Base-by-base conservation (phyloP, 2,888 invertebrate species). In the Mactromeris polynyma region DNA sequence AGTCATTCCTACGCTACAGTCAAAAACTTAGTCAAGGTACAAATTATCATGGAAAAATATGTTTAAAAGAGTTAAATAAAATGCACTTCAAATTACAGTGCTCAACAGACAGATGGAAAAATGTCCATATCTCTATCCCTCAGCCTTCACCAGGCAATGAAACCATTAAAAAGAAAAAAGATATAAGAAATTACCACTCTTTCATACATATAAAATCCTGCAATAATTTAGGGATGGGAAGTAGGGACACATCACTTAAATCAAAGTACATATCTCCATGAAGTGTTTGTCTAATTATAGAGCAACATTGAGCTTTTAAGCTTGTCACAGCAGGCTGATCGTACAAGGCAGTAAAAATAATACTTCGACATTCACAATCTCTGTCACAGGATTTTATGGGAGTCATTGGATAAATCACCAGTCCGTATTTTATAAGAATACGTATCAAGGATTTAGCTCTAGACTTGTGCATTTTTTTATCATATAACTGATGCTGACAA, bases 341-440 rank as follows among this genome's bases (percentile, higher is more conserved):
- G 82, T 87, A 82, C 31, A 85, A n/a, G 7, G 87, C 85, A 14
- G 87, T 87, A 46, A 90, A 90, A n/a, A 90, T 90, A 82, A 85
- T 73, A 31, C 79, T 85, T 31, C 89, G 81, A 64, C 89, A 90
- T 36, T 85, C 78, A 85, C 89, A 90, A 51, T 87, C 85, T 14
- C 33, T 33, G 19, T 40, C n/a, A 82, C 89, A 90, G 3, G 54
- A 21, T 19, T 82, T 64, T n/a, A 87, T 21, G 4, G 64, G 81
- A n/a, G 89, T 90, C 73, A 82, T 78, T 38, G 81, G 82, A 69
- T 73, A 79, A 9, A 90, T 90, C 31, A 87, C 82, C 7, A 90
- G 78, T 21, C 89, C 89, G 79, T 90, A 85, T 17, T 82, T 80
- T 21, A 85, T 51, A 14, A 90, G 77, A 11, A 81, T 26, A 38